Evolutionary conservation across 2,113 vertebrate species (phyloP).

Genomic region (Eulemur rufifrons): DNA sequence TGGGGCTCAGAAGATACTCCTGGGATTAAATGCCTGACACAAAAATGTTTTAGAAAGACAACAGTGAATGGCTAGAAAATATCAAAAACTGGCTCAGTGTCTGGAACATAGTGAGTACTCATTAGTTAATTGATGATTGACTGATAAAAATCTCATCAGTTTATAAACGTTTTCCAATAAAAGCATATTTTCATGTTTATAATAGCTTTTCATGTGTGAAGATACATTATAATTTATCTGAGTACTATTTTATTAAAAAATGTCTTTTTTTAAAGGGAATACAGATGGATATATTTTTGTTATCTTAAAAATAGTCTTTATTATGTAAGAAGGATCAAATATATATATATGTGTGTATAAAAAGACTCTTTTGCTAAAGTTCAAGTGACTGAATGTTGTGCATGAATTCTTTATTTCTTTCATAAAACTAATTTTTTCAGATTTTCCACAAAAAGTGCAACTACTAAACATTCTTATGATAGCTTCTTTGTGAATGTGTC

Average conservation of each 20-base stretch:
- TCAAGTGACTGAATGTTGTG: slow-evolving; percentile 62
- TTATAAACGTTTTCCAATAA: neutral
- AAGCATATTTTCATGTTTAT: neutral
- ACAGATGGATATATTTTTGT: neutral
- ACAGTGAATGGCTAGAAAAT: neutral
- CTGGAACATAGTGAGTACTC: neutral
- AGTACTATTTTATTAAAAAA: neutral
- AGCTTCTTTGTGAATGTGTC: slow-evolving; percentile 83
- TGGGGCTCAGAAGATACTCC: neutral
- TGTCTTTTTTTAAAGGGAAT: slow-evolving; percentile 9
- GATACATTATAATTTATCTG: neutral
- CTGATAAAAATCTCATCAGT: neutral
- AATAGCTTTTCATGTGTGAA: neutral
- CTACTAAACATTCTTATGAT: slow-evolving; percentile 82
- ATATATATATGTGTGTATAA: neutral
- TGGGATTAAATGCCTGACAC: neutral
- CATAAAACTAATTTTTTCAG: slow-evolving; percentile 62
- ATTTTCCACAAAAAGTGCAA: slow-evolving; percentile 78
- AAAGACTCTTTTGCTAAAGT: slow-evolving; percentile 50
- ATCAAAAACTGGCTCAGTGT: neutral
- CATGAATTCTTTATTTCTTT: slow-evolving; percentile 54
- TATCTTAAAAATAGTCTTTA: neutral
- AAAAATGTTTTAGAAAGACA: neutral
- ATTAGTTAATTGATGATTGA: neutral
- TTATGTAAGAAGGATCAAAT: slow-evolving; percentile 36